Evolutionary conservation across 2,888 invertebrate genomes (phyloP).

Genomic region (Drosophila antonietae): DNA sequence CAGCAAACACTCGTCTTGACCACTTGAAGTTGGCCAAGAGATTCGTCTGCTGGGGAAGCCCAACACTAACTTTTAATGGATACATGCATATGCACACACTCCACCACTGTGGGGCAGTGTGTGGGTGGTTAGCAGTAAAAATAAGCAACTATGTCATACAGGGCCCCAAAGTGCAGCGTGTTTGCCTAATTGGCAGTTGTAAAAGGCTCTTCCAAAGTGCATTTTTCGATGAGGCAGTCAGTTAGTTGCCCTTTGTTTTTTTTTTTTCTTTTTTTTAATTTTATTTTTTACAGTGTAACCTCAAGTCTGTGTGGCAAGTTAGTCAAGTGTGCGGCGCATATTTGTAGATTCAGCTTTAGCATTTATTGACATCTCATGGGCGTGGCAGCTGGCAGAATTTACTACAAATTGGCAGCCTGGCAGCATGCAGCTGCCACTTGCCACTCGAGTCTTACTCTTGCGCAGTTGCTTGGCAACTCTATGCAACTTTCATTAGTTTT

Average conservation of each 20-base stretch:
- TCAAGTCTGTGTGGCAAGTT: constrained; percentile 30
- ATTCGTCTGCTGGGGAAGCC: constrained; percentile 13
- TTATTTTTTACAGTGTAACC: constrained; percentile 11
- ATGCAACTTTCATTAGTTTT: constrained; percentile 67
- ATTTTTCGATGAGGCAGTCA: constrained; percentile 15
- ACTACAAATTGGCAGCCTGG: constrained; percentile 73
- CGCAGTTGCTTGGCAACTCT: constrained; percentile 43
- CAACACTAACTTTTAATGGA: constrained; percentile 56
- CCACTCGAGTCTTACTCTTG: constrained; percentile 38
- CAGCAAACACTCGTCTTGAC: constrained; percentile 52
- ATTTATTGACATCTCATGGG: constrained; percentile 76
- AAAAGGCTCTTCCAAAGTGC: constrained; percentile 38
- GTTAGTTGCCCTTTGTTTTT: neutral
- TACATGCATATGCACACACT: constrained; percentile 15
- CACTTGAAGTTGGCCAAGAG: constrained; percentile 16
- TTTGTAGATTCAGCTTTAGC: constrained; percentile 49
- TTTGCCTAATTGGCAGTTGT: constrained; percentile 61
- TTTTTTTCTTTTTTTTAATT: neutral
- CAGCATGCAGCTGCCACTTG: constrained; percentile 26
- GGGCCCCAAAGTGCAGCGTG: constrained; percentile 51
- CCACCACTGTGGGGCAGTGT: constrained; percentile 14
- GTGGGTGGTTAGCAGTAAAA: constrained; percentile 44
- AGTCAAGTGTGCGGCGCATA: constrained; percentile 61
- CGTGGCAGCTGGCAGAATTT: constrained; percentile 69
- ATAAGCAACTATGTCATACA: constrained; percentile 38